A percentile compares a stretch with the other conserved stretches of the same genome.
These are phyloP conservation scores for Lycophotia porphyrea DNA, from an alignment of 2,888 invertebrate species.

Conservation along the genomic window DNA sequence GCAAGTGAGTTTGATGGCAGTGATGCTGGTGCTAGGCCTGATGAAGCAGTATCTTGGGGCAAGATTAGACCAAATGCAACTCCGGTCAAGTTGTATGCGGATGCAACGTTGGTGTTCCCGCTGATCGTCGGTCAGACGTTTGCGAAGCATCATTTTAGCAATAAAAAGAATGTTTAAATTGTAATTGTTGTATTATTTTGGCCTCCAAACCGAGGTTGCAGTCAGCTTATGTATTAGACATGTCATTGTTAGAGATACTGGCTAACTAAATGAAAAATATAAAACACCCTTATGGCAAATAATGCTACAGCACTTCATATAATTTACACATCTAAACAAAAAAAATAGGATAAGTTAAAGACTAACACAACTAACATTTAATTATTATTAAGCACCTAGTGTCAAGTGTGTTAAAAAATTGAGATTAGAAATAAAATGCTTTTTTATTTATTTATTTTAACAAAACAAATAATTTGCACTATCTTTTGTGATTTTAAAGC, in stretches of 20 bases:
- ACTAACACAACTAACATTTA: no score
- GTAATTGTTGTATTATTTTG: conserved; percentile 42
- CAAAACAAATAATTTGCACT: no score
- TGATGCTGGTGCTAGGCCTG: conserved; percentile 99
- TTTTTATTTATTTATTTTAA: no score
- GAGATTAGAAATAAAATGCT: no score
- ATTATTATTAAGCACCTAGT: no score
- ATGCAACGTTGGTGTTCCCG: conserved; percentile 98
- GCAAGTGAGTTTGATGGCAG: conserved; percentile 99
- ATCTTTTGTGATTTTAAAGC: no score
- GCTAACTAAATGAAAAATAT: no score
- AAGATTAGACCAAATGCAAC: conserved; percentile 97
- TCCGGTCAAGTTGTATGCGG: conserved; percentile 98
- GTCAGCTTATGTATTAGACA: background rate
- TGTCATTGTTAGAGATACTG: background rate
- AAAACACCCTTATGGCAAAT: no score
- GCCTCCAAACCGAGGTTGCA: background rate
- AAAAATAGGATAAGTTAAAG: no score
- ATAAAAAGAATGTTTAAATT: conserved; percentile 88
- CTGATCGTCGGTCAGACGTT: conserved; percentile 98
- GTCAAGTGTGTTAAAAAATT: no score
- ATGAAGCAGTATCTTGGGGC: conserved; percentile 99
- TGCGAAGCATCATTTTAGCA: conserved; percentile 92
- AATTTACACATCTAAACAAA: no score
- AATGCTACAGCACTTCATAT: no score